Conservation (phyloP, 2,797 vertebrate genomes). For the Chaetophractus vellerosus region DNA sequence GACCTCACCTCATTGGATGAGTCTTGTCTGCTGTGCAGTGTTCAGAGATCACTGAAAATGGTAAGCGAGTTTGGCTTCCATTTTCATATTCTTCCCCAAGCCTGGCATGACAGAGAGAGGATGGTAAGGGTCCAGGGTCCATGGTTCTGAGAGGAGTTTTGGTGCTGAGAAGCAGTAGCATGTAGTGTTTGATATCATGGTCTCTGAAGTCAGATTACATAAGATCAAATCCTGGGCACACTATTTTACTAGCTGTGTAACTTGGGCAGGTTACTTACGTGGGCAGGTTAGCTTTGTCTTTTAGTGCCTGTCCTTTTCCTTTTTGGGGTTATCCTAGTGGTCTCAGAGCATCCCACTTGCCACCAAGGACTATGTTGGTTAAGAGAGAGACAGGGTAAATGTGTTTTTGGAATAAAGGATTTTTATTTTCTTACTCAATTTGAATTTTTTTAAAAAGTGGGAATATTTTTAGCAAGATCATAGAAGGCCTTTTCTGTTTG, state of each 20-base stretch:
- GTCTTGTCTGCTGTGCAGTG: not conserved
- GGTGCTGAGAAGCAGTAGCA: not conserved
- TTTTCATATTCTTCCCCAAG: not conserved
- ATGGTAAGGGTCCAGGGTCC: not conserved
- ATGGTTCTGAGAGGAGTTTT: not conserved
- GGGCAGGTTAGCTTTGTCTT: not conserved
- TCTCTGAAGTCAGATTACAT: not conserved
- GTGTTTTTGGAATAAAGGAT: not conserved
- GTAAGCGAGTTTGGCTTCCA: not conserved
- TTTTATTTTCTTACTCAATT: not conserved
- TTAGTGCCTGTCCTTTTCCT: not conserved
- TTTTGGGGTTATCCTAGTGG: not conserved
- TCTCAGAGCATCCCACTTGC: not conserved
- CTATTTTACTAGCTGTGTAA: not conserved
- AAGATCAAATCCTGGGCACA: not conserved
- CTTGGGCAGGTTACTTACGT: not conserved
- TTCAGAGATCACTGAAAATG: not conserved
- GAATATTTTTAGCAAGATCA: conserved; percentile 6
- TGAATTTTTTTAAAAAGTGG: not conserved
- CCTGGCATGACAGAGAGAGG: not conserved
- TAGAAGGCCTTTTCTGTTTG: conserved; percentile 23
- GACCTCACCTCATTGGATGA: not conserved
- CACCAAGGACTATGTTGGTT: not conserved
- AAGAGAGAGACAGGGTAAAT: not conserved
- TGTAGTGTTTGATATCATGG: not conserved